Percentiles rank a stretch among this genome's conserved stretches.
These are phyloP conservation scores for Subanguina moxae DNA, from an alignment of 1,140 invertebrate genomes.

Conservation along the genomic window DNA sequence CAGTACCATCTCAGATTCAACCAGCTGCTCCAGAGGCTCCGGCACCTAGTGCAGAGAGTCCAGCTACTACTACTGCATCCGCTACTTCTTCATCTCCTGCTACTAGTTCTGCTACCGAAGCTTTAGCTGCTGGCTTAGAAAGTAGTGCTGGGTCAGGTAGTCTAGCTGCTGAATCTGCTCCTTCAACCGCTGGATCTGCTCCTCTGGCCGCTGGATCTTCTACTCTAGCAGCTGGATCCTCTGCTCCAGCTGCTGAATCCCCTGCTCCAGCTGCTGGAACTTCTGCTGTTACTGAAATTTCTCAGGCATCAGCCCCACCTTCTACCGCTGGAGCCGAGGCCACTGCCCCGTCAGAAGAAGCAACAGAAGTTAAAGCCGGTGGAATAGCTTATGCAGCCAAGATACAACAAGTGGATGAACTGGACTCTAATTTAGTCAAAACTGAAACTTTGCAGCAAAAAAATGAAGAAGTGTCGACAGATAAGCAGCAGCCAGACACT, in stretches of 20 bases:
- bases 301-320: not conserved
- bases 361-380: no score
- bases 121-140: not conserved
- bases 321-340: not conserved
- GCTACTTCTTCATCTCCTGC: not conserved
- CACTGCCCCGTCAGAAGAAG: not conserved
- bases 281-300: no score
- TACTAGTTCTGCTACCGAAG: not conserved
- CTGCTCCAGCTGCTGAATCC: not conserved
- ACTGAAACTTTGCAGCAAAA: no score
- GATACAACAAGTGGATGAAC: constrained; percentile 5
- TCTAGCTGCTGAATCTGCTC: not conserved
- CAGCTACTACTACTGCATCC: not conserved
- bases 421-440: not conserved
- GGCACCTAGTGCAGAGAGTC: not conserved
- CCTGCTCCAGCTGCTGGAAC: no score
- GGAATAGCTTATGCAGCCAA: constrained; percentile 4
- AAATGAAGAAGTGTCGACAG: no score
- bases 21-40: not conserved
- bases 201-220: not conserved
- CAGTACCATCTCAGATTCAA: not conserved
- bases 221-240: not conserved
- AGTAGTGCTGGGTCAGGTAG: not conserved
- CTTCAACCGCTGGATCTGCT: not conserved
- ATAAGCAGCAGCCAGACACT: no score